Percentiles rank a stretch among this genome's conserved stretches.
Conservation (phyloP, 2,797 vertebrate species). For the Myripristis jacobus region DNA sequence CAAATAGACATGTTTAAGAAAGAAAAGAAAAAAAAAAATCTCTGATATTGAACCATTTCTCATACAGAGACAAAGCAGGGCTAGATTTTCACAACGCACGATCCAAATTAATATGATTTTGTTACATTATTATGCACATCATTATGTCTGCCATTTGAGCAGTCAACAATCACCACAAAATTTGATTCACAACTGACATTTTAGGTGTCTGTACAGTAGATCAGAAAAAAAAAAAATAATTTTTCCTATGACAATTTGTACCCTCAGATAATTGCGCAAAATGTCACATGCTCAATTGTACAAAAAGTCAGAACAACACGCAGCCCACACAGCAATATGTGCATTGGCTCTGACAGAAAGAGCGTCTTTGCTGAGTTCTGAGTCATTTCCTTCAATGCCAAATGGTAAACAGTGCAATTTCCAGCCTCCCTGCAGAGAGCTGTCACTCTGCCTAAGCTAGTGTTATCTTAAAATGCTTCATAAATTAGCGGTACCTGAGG, state of each 20-base stretch:
- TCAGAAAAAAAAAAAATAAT: conserved; percentile 52
- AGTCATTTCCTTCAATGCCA: conserved; percentile 77
- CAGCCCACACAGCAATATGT: conserved; percentile 71
- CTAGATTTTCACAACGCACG: conserved; percentile 15
- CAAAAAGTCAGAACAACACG: conserved; percentile 76
- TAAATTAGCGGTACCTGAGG: conserved; percentile 76
- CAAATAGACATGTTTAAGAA: background rate
- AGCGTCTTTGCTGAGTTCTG: conserved; percentile 67
- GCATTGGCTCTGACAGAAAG: conserved; percentile 67
- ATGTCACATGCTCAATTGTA: conserved; percentile 75
- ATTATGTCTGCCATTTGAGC: conserved; percentile 66
- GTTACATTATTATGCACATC: conserved; percentile 54
- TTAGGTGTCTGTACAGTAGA: conserved; percentile 57
- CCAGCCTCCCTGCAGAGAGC: conserved; percentile 70
- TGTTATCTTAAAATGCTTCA: conserved; percentile 68
- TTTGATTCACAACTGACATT: conserved; percentile 69
- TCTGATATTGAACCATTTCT: background rate
- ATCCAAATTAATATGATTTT: conserved; percentile 42
- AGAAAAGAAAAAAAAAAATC: background rate
- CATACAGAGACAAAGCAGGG: conserved; percentile 15
- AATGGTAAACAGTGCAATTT: conserved; percentile 78
- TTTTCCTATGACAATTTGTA: conserved; percentile 65
- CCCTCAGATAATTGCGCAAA: conserved; percentile 75
- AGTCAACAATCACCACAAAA: conserved; percentile 67
- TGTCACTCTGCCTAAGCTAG: conserved; percentile 73